Base-by-base conservation (phyloP, 2,888 invertebrate species). In the Leucophenga maculata region DNA sequence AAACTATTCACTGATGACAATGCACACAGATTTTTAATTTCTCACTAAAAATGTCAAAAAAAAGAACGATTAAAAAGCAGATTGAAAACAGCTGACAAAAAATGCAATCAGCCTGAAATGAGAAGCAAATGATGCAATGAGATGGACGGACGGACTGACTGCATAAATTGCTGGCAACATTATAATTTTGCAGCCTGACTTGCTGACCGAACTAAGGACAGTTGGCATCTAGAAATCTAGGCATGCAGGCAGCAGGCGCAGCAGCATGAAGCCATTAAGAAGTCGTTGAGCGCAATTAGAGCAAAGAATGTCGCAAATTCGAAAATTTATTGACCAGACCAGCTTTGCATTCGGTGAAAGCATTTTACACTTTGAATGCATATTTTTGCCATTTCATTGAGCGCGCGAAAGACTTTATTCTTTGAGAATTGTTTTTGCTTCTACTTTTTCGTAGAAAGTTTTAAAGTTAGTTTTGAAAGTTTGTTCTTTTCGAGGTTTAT, bases 221-320 rank as follows among this genome's bases (percentile, higher is more conserved):
- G n/a, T n/a, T n/a, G n/a, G n/a, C n/a, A n/a, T n/a, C n/a, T n/a
- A n/a, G 22, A 9, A 52, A 22, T 13, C 31, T 16, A 26, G 57
- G 60, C 16, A 60, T 32, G 20, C 16, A 59, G 32, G 55, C 14
- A 14, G 13, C 31, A n/a, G n/a, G 44, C n/a, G n/a, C n/a, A n/a
- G n/a, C 62, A 22, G 39, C 39, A 39, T 39, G 39, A 64, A 64
- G 62, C 62, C 62, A 64, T 64, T 64, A 64, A 64, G 62, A 64
- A 64, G 62, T 64, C 62, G 62, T 64, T 64, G 62, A 64, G 62
- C 62, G 62, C 62, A 64, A 64, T 64, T 64, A 64, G 62, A 64
- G 62, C 62, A 64, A 48, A 64, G 62, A 64, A 64, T 64, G 62
- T 64, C 62, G 62, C 62, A 64, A 64, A 64, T 64, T 64, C 39